Evolutionary conservation across 2,113 vertebrate species (phyloP), one percentile per base, ranked within the genome.

Genomic region (Corvus cornix): DNA sequence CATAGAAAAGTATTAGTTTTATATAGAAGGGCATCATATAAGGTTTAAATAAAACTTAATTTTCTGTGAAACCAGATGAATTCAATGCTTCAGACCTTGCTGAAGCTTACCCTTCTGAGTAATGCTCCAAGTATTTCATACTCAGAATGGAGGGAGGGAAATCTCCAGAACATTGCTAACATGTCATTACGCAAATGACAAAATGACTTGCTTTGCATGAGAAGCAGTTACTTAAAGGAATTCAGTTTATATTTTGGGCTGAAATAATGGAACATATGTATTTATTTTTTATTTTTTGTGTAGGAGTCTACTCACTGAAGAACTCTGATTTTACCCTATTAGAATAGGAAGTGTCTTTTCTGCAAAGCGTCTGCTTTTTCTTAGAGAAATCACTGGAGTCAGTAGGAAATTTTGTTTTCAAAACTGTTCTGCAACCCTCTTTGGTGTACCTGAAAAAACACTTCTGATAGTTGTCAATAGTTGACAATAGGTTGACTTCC

Each of bases 141-240:
- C 9, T 39, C 27, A 43, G 56, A 66, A 60, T 9, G 13, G 30
- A 78, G 52, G 12, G 27, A 63, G 10, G 14, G 53, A 39, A 46
- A 28, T 58, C 28, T 79, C 44, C 1, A 8, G 52, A 84, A 53
- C 17, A 13, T 51, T 93, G 81, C 22, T 66, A 67, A 59, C 18
- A 21, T 46, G 59, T 16, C 14, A 2, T 58, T 53, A 70, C 0
- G 0, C 18, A 48, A 30, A 16, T 0, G 2, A 39, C 8, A 8
- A 75, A 69, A 53, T 72, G 10, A 13, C 7, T 43, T 78, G 53
- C 17, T 66, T 72, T 93, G 63, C 24, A 35, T 51, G 24, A 59
- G 31, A 80, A 80, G 17, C 33, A 77, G 11, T 30, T 74, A 24
- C 14, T 66, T 73, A 59, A 72, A 77, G 35, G 16, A 78, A 59